phyloP scores from a whole-genome alignment of 2,113 vertebrate species.

The Muscicapa adusta region DNA sequence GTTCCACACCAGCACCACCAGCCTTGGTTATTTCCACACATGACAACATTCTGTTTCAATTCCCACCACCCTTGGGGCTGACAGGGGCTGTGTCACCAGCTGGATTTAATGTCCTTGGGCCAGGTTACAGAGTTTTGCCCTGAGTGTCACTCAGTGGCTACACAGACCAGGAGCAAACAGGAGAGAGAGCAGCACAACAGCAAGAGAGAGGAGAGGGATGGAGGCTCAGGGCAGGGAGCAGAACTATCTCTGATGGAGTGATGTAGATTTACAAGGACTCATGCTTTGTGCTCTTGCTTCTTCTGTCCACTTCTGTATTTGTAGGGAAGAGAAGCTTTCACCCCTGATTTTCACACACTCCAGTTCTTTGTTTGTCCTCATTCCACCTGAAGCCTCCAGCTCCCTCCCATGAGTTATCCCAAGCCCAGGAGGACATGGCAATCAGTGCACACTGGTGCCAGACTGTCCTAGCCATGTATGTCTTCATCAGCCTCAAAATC shows the following conservation, averaged over 20 bases:
- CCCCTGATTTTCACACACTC: not conserved
- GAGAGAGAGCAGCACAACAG: not conserved
- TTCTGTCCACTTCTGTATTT: not conserved
- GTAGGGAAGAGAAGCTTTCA: not conserved
- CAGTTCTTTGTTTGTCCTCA: not conserved
- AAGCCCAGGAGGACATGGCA: rapidly evolving
- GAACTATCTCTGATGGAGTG: not conserved
- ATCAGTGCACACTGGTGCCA: rapidly evolving
- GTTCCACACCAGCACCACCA: not conserved
- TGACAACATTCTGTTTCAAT: not conserved
- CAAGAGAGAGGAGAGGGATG: not conserved
- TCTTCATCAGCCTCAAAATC: not conserved
- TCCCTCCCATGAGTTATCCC: not conserved
- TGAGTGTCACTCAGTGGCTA: not conserved
- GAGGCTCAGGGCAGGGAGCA: not conserved
- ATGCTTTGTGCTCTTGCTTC: not conserved
- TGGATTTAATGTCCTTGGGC: not conserved
- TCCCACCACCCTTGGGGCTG: not conserved
- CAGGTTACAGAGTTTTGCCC: not conserved
- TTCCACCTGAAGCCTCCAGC: not conserved
- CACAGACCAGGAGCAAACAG: not conserved
- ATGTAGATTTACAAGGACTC: not conserved
- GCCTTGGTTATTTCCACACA: not conserved
- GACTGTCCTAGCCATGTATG: rapidly evolving
- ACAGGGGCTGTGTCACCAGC: not conserved